These are phyloP conservation scores for Cybosia mesomella DNA, from an alignment of 2,888 invertebrate species.

Conservation along the genomic window DNA sequence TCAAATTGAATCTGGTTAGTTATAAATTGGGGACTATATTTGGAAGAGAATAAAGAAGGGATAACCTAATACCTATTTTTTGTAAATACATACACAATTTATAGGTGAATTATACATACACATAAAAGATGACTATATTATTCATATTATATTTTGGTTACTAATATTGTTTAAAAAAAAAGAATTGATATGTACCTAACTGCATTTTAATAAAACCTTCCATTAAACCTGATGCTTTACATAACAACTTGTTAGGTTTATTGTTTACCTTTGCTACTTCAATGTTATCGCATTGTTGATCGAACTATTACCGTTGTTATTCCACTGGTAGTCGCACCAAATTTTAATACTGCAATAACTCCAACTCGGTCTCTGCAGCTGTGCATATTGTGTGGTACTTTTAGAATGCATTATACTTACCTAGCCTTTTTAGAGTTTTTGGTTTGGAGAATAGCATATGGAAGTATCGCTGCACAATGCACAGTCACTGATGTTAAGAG, in stretches of 20 bases:
- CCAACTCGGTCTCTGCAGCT: conserved; percentile 19
- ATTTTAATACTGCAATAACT: conserved; percentile 13
- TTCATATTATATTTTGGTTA: too few relatives aligned
- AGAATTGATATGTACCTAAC: too few relatives aligned
- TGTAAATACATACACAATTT: too few relatives aligned
- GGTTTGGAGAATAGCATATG: conserved; percentile 39
- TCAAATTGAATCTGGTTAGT: too few relatives aligned
- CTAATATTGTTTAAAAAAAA: too few relatives aligned
- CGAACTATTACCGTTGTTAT: conserved; percentile 25
- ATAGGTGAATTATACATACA: too few relatives aligned
- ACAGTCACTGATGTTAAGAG: conserved; percentile 70
- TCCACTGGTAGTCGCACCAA: conserved; percentile 10
- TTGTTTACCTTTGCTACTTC: conserved; percentile 29
- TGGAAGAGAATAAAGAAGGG: too few relatives aligned
- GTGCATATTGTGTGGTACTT: conserved; percentile 8
- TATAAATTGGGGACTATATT: too few relatives aligned
- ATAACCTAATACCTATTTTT: too few relatives aligned
- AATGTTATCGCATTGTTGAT: conserved; percentile 47
- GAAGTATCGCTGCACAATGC: conserved; percentile 59
- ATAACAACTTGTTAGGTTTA: conserved; percentile 14
- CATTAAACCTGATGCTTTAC: not conserved
- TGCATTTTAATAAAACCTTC: not conserved
- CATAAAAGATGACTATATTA: too few relatives aligned
- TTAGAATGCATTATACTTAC: conserved; percentile 25
- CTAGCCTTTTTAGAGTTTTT: conserved; percentile 35